Base-by-base conservation (phyloP, 2,888 invertebrate species). In the Melieria picta region DNA sequence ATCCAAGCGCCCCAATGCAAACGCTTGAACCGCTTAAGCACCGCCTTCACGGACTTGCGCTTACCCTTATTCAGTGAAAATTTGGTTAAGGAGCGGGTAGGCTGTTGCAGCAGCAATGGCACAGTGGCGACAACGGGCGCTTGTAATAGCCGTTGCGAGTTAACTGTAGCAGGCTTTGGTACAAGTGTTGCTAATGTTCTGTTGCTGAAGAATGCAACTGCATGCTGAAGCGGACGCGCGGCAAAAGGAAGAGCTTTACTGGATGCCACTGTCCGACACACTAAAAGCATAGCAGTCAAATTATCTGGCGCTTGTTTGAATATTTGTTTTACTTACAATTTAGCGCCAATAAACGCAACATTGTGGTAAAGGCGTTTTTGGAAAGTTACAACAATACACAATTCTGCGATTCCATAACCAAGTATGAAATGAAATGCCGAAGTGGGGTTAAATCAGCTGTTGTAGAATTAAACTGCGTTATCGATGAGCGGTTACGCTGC, bases 1-100 rank as follows among this genome's bases (percentile, higher is more conserved):
- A 98, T 96, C 97, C 98, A 98, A 11, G 90, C 91, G 10, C 98
- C 98, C 94, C 95, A 96, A 80, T 93, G 86, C 10, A 97, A 87
- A 73, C 97, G 90, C 79, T 91, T 94, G 84, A 97, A 97, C 78
- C 96, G 89, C 68, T 88, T 88, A 0, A 91, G 50, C 1, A 92
- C 94, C 3, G 92, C 89, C 80, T 91, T 92, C 0, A 92, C 93
- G 0, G 92, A 87, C 86, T 93, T 93, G 76, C 94, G 90, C 86
- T 93, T 94, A 1, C 95, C 96, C 81, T 89, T 92, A 60, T 87
- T 88, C 5, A 90, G 81, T 52, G 94, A 93, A 84, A 90, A 94
- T 83, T 94, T 94, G 0, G 90, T 93, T 0, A 94, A 87, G n/a
- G 89, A 90, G 81, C 95, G 88, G 0, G 72, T 9, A 4, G 72